These are phyloP conservation scores for Drosophila dives DNA, from an alignment of 2,888 invertebrate species.

Conservation along the genomic window DNA sequence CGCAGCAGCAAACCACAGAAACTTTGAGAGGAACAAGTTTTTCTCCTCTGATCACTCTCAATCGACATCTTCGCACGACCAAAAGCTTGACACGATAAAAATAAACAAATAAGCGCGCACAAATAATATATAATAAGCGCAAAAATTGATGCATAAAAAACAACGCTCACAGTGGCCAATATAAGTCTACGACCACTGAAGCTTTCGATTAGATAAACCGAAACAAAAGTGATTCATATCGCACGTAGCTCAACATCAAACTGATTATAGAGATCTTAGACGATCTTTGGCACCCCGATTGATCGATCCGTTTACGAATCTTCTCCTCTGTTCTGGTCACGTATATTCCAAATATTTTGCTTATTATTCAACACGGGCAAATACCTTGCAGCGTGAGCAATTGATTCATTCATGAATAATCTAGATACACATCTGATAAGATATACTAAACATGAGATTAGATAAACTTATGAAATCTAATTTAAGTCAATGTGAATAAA, in stretches of 20 bases:
- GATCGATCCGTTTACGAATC: constrained; percentile 48
- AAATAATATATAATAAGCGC: constrained; percentile 57
- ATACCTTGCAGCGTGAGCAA: constrained; percentile 51
- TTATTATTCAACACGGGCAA: constrained; percentile 37
- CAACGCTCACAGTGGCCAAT: constrained; percentile 23
- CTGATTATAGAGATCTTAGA: constrained; percentile 53
- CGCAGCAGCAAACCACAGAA: constrained; percentile 30
- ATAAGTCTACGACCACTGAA: constrained; percentile 33
- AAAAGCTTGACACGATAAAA: constrained; percentile 41
- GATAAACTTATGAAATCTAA: constrained; percentile 2
- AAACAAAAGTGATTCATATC: constrained; percentile 11
- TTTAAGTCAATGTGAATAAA: too few relatives aligned
- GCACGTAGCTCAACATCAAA: constrained; percentile 29
- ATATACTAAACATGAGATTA: neutral
- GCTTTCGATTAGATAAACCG: constrained; percentile 15
- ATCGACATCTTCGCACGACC: constrained; percentile 34
- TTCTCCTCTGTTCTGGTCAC: constrained; percentile 45
- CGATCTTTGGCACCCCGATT: constrained; percentile 36
- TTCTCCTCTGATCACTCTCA: constrained; percentile 34
- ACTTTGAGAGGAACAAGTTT: constrained; percentile 36
- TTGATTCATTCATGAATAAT: constrained; percentile 57
- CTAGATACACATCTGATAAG: constrained; percentile 46
- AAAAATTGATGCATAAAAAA: constrained; percentile 52
- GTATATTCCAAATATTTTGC: constrained; percentile 53
- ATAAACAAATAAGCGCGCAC: constrained; percentile 40